Conservation (phyloP, 2,113 vertebrate species). For the Mus spicilegus region DNA sequence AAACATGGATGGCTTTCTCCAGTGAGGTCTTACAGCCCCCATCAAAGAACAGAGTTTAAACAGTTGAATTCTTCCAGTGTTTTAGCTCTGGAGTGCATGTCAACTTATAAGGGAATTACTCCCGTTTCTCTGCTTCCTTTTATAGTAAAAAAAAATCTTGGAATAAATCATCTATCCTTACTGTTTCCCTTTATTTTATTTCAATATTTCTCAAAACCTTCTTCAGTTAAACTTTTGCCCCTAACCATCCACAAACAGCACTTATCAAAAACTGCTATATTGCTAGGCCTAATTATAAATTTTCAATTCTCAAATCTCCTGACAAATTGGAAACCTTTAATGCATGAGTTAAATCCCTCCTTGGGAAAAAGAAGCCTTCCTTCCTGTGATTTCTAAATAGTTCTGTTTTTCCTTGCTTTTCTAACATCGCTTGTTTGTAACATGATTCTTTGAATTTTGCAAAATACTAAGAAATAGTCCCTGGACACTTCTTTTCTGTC, state of each 20-base stretch:
- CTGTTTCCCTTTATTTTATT: background rate
- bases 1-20: conserved; percentile 2
- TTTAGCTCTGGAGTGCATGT: background rate
- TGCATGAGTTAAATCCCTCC: background rate
- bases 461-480: background rate
- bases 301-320: background rate
- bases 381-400: background rate
- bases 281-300: conserved; percentile 13
- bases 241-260: background rate
- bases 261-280: background rate
- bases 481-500: background rate
- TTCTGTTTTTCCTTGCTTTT: background rate
- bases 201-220: background rate
- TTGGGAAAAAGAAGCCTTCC: background rate
- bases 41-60: background rate
- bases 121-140: background rate
- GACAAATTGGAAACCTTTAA: background rate
- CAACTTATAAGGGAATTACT: background rate
- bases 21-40: background rate
- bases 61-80: background rate
- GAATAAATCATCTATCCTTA: background rate
- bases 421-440: background rate
- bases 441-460: background rate
- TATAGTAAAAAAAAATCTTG: conserved; percentile 41
- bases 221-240: background rate